Base-by-base conservation (phyloP, 2,797 vertebrate species). In the Syngnathus rostellatus region DNA sequence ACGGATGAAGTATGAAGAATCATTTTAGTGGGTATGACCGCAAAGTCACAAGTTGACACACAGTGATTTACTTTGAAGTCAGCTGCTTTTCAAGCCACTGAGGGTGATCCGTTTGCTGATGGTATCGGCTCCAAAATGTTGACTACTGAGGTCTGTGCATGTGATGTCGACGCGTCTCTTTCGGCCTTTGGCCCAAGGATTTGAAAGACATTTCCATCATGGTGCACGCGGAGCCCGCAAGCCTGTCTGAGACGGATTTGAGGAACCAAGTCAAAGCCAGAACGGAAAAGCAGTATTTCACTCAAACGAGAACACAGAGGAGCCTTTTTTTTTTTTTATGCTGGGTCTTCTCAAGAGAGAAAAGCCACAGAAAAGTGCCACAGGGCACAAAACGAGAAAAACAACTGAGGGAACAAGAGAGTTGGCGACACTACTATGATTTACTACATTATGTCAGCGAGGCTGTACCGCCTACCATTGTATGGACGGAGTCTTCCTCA, bases 301-400 rank as follows among this genome's bases (percentile, higher is more conserved):
- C 73, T 82, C 73, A 83, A 72, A 68, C 66, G 77, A 65, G 76
- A 74, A 84, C 64, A 71, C 83, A 81, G 83, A 79, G 81, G 67
- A 81, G 59, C 60, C 74, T 77, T 78, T 86, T 87, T 25, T 25
- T 25, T 1, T 83, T 80, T 84, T 77, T 78, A 72, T 68, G 85
- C 74, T 58, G 11, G 9, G 11, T 58, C 55, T 58, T 79, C 46
- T 23, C 11, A 23, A 46, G 41, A 45, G 65, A 38, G 60, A 83
- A 62, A 84, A 85, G 84, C 85, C 85, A 80, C 86, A 86, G 40
- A 64, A 77, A 88, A 86, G 82, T 69, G 81, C 87, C 80, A 82
- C 73, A 80, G 85, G 86, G 84, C 79, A 83, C 70, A 73, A 83
- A 89, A 85, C 72, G 68, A 70, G 84, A 86, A 86, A 88, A 89